phyloP scores from a whole-genome alignment of 2,888 invertebrate genomes.

The Parasteatoda lunata region DNA sequence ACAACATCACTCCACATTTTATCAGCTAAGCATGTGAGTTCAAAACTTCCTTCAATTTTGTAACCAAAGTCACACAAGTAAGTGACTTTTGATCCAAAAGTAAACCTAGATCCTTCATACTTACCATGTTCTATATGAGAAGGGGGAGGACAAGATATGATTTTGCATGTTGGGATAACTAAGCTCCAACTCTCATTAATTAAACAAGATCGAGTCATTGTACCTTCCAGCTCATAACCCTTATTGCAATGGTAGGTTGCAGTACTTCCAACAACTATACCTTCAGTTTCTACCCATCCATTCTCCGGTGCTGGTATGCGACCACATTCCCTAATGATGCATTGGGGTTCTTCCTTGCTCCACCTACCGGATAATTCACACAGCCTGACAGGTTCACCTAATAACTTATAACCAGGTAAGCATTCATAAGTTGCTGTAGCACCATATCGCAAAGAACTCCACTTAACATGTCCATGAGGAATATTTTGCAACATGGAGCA shows the following conservation, averaged over 20 bases:
- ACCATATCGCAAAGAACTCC: constrained; percentile 60
- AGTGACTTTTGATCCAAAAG: constrained; percentile 46
- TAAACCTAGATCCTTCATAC: constrained; percentile 20
- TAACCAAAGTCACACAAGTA: constrained; percentile 69
- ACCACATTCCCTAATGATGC: constrained; percentile 54
- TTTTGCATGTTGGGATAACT: constrained; percentile 60
- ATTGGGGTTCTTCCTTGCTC: constrained; percentile 66
- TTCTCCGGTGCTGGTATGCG: constrained; percentile 21
- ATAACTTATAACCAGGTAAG: constrained; percentile 61
- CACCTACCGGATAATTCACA: constrained; percentile 68
- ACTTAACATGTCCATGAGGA: constrained; percentile 63
- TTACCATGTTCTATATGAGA: constrained; percentile 61
- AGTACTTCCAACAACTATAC: constrained; percentile 47
- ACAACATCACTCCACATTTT: constrained; percentile 72
- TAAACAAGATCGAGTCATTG: constrained; percentile 63
- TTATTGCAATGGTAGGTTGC: constrained; percentile 67
- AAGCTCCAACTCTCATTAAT: constrained; percentile 68
- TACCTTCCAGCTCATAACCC: constrained; percentile 68
- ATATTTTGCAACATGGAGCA: constrained; percentile 60
- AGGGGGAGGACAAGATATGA: constrained; percentile 63
- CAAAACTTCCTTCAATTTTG: constrained; percentile 49
- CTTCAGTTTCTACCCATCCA: constrained; percentile 60
- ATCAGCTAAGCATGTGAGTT: constrained; percentile 71
- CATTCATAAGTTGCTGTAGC: constrained; percentile 62
- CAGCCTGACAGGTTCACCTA: constrained; percentile 59